These are phyloP conservation scores for Aphaenogaster ashmeadi DNA, from an alignment of 1,140 invertebrate genomes.

Conservation along the genomic window DNA sequence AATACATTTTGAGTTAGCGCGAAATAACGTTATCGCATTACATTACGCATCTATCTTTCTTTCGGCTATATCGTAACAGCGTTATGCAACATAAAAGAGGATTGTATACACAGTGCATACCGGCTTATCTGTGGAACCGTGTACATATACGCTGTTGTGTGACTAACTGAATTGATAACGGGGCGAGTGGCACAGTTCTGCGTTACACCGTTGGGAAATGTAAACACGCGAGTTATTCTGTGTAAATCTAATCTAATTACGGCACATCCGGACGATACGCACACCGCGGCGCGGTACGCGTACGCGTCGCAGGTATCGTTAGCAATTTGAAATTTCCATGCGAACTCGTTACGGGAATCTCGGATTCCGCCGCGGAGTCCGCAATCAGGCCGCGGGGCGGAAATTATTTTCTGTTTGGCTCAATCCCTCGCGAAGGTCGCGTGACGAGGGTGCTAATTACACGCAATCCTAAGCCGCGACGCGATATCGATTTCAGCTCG, in stretches of 20 bases:
- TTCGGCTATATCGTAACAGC: background rate
- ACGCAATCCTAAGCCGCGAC: background rate
- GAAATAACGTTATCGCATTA: constrained; percentile 15
- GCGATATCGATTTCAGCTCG: background rate
- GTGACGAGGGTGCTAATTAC: constrained; percentile 13
- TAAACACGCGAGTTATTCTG: constrained; percentile 56
- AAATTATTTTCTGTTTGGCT: constrained; percentile 53
- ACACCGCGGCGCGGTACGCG: background rate
- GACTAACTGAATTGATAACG: constrained; percentile 56
- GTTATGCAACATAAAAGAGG: constrained; percentile 4
- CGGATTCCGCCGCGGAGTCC: constrained; percentile 15
- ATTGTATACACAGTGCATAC: background rate
- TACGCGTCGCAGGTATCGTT: constrained; percentile 29
- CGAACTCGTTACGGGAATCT: constrained; percentile 32
- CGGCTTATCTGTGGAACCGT: constrained; percentile 23
- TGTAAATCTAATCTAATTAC: constrained; percentile 60
- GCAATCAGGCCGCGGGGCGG: constrained; percentile 17
- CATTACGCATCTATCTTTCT: constrained; percentile 5
- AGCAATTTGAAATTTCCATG: constrained; percentile 54
- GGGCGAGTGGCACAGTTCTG: constrained; percentile 38
- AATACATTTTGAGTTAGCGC: constrained; percentile 17
- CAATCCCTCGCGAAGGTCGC: background rate
- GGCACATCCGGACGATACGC: constrained; percentile 19
- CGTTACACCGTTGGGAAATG: constrained; percentile 52
- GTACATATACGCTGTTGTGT: background rate